phyloP scores from a whole-genome alignment of 2,113 vertebrate species.

The Cebus imitator region DNA sequence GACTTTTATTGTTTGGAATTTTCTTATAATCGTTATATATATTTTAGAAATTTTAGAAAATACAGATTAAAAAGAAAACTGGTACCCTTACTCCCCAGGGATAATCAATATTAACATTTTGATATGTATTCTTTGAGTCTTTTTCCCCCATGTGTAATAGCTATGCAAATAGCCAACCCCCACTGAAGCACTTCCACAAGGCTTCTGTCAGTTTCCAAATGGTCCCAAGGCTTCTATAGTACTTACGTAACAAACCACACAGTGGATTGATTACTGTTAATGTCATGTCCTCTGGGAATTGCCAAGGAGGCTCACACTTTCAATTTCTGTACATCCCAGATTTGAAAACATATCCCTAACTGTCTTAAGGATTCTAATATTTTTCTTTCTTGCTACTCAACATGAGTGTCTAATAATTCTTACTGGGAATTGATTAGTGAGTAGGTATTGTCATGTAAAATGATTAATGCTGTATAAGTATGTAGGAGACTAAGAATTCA shows the following conservation, averaged over 20 bases:
- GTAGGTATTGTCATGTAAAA: neutral
- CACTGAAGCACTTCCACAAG: neutral
- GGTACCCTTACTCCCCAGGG: neutral
- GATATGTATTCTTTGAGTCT: neutral
- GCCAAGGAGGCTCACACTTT: neutral
- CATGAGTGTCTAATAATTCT: conserved; percentile 17
- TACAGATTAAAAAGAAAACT: conserved; percentile 5
- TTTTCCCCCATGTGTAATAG: neutral
- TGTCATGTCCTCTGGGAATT: conserved; percentile 13
- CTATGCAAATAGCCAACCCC: neutral
- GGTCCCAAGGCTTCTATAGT: neutral
- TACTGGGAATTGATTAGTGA: conserved; percentile 29
- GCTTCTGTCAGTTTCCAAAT: neutral
- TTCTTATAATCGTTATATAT: conserved; percentile 14
- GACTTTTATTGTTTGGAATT: neutral
- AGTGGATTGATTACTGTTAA: neutral
- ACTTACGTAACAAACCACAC: neutral
- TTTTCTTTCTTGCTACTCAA: neutral
- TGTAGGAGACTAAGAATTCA: conserved; percentile 23
- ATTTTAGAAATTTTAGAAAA: neutral
- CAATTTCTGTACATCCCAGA: neutral
- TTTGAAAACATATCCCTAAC: neutral
- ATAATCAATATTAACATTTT: neutral
- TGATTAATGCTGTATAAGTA: conserved; percentile 21
- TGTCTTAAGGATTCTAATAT: conserved; percentile 4